Evolutionary conservation across 2,797 vertebrate genomes (phyloP), one percentile per base, ranked within the genome.

Genomic region (Sus cebifrons): DNA sequence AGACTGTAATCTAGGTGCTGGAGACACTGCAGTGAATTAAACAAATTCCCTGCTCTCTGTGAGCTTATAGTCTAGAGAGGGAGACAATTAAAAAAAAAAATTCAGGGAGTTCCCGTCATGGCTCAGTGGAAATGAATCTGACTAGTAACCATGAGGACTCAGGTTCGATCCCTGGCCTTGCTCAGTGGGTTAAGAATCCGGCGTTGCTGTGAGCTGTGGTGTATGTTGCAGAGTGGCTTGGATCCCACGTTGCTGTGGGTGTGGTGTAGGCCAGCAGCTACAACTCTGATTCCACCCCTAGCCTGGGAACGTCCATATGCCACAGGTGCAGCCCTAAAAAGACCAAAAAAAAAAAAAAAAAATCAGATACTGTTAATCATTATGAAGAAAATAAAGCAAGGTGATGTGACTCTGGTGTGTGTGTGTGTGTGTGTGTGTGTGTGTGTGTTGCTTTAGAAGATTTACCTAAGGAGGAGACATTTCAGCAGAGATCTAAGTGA

Each of bases 401-500:
- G 23, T 62, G 29, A 44, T 70, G 14, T 60, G 86, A 83, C 29
- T 82, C 3, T 75, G 44, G 64, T 27, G 32, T 13, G 6, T 25
- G 15, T 16, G 15, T 70, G 32, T 32, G 32, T 32, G 32, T 32
- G 64, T 27, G 32, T 13, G 6, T 25, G 15, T 16, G 15, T 70
- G 29, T 25, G 27, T 23, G 6, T 40, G 18, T 4, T 49, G 29
- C 18, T 56, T 84, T 89, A 23, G 25, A 71, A 70, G 71, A 56
- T 70, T 27, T 87, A 11, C n/a, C 14, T 2, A 14, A 87, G 62
- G 17, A 83, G 25, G 54, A 74, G 60, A 44, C n/a, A 27, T 60
- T 70, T 52, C 29, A 83, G 44, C 58, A 88, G 64, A 78, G 36
- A 87, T n/a, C 70, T 78, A 74, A 54, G 83, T 87, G 44, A 71